phyloP scores from a whole-genome alignment of 2,113 vertebrate species.

The Microtus oregoni region DNA sequence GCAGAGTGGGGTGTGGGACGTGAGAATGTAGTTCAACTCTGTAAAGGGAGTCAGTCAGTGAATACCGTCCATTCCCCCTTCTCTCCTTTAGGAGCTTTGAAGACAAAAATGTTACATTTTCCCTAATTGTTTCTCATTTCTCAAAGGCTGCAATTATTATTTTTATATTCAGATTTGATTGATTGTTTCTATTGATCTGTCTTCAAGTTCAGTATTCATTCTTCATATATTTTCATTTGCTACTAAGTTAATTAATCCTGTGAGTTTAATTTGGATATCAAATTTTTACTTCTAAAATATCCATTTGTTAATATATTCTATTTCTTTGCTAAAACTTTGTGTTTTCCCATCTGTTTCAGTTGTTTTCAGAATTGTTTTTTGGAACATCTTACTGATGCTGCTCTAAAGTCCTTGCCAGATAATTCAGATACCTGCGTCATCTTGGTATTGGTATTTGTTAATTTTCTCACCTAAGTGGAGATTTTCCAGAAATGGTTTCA shows the following conservation, averaged over 20 bases:
- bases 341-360: slow-evolving; percentile 23
- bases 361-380: slow-evolving; percentile 28
- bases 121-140: not conserved
- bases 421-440: not conserved
- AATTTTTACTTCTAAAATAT: slow-evolving; percentile 59
- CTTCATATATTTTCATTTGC: not conserved
- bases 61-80: not conserved
- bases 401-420: slow-evolving; percentile 29
- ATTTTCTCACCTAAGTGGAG: slow-evolving; percentile 52
- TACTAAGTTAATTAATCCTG: slow-evolving; percentile 12
- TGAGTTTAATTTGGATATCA: slow-evolving; percentile 37
- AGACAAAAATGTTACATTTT: not conserved
- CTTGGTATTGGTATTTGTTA: slow-evolving; percentile 16
- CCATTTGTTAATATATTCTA: slow-evolving; percentile 35
- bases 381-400: not conserved
- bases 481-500: slow-evolving; percentile 37
- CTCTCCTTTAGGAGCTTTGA: not conserved
- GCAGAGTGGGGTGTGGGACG: not conserved
- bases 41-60: not conserved
- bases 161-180: slow-evolving; percentile 23
- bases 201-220: slow-evolving; percentile 23
- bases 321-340: slow-evolving; percentile 47
- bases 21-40: not conserved
- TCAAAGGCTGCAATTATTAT: not conserved
- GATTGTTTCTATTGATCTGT: not conserved